These are phyloP conservation scores for Alcedo quadribrachys DNA, from an alignment of 2,797 vertebrate genomes.

Conservation along the genomic window DNA sequence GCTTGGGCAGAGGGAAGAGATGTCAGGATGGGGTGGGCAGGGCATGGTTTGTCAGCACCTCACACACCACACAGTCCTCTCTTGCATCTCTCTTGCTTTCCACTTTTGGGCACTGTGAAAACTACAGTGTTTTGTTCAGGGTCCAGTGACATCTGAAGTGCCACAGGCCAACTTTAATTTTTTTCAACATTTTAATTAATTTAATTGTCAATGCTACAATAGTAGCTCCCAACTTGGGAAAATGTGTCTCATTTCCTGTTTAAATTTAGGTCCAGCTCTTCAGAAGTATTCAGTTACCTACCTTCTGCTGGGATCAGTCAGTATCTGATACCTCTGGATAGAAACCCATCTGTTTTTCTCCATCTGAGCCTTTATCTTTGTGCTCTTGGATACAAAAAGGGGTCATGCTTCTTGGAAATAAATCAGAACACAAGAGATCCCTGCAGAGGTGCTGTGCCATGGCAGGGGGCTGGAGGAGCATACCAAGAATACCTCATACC, in stretches of 20 bases:
- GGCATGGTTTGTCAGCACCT: too few relatives aligned
- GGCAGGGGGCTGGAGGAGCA: not conserved
- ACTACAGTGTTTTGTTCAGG: not conserved
- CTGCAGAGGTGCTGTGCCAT: not conserved
- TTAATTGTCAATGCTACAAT: not conserved
- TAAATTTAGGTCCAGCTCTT: conserved; percentile 39
- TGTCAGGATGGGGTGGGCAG: not conserved
- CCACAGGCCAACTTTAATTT: not conserved
- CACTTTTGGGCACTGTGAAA: not conserved
- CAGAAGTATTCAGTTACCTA: not conserved
- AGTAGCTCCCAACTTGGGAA: not conserved
- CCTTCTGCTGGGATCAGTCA: conserved; percentile 59
- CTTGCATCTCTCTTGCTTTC: not conserved
- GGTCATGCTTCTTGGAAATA: conserved; percentile 12
- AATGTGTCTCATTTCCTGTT: conserved; percentile 34
- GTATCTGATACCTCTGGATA: conserved; percentile 33
- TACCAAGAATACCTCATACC: not conserved
- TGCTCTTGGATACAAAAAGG: conserved; percentile 20
- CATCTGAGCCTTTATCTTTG: conserved; percentile 50
- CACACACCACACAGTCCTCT: too few relatives aligned
- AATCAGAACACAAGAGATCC: not conserved
- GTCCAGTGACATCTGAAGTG: not conserved
- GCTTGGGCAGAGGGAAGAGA: not conserved
- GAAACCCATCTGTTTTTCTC: conserved; percentile 56
- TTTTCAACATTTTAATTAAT: not conserved